These are phyloP conservation scores for Biston stratarius DNA, from an alignment of 2,888 invertebrate genomes.

Conservation along the genomic window DNA sequence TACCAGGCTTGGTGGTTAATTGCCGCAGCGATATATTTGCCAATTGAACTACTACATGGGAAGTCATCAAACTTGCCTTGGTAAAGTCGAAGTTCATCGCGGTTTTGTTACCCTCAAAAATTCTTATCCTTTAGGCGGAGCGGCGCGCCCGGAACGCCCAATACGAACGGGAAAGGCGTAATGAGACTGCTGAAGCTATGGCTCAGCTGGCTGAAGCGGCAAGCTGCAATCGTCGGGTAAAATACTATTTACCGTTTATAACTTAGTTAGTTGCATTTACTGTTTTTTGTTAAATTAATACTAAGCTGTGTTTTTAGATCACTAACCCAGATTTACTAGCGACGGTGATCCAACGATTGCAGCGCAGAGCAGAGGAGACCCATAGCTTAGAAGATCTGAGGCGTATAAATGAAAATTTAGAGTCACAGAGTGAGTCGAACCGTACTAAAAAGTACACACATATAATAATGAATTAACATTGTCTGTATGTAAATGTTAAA, in stretches of 20 bases:
- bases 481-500: too few species aligned
- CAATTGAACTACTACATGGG: too few species aligned
- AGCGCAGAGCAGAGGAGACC: slow-evolving; percentile 31
- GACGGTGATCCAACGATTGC: slow-evolving; percentile 52
- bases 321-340: slow-evolving; percentile 52
- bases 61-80: too few species aligned
- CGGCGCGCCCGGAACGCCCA: slow-evolving; percentile 63
- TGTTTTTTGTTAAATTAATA: background rate
- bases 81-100: too few species aligned
- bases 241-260: background rate
- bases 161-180: slow-evolving; percentile 63
- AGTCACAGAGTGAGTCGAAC: slow-evolving; percentile 52
- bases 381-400: slow-evolving; percentile 47
- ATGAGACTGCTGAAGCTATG: slow-evolving; percentile 57
- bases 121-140: slow-evolving; percentile 52
- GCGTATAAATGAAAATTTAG: slow-evolving; percentile 51
- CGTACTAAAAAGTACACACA: too few species aligned
- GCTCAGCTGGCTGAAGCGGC: slow-evolving; percentile 53
- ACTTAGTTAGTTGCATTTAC: too few species aligned
- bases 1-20: too few species aligned
- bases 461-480: too few species aligned
- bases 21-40: too few species aligned
- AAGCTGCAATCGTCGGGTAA: slow-evolving; percentile 53
- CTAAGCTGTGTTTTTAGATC: slow-evolving; percentile 38
- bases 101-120: too few species aligned